These are phyloP conservation scores for Sthenelais limicola DNA, from an alignment of 2,888 invertebrate genomes.

Conservation along the genomic window DNA sequence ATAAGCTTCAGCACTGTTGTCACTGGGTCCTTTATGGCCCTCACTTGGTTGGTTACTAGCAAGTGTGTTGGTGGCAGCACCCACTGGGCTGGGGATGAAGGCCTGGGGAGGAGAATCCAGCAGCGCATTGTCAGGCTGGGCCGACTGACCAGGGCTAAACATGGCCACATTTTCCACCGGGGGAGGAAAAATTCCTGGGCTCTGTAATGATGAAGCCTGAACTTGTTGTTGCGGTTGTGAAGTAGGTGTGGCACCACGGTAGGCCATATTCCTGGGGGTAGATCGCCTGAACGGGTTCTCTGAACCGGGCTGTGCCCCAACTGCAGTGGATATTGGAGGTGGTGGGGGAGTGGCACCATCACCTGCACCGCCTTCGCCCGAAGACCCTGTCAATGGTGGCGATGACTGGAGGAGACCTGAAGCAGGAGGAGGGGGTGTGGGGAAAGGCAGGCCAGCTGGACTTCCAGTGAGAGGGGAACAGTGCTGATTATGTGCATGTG, in stretches of 20 bases:
- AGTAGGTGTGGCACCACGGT: too few species aligned
- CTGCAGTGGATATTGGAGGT: too few species aligned
- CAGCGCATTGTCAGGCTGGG: neutral
- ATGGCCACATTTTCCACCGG: neutral
- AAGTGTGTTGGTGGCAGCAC: slow-evolving; percentile 16
- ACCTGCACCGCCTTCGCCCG: neutral
- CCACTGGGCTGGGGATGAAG: slow-evolving; percentile 17
- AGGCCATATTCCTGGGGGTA: slow-evolving; percentile 10
- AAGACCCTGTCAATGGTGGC: slow-evolving; percentile 2
- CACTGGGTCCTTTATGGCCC: neutral
- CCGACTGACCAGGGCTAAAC: neutral
- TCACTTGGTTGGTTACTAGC: slow-evolving; percentile 12
- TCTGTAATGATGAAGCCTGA: too few species aligned
- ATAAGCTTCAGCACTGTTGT: neutral
- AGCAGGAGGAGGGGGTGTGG: too few species aligned
- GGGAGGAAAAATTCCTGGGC: neutral
- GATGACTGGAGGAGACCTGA: neutral
- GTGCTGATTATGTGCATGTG: neutral
- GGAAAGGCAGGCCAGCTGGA: too few species aligned
- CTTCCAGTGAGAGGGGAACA: too few species aligned
- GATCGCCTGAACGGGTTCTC: neutral
- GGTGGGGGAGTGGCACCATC: slow-evolving; percentile 6
- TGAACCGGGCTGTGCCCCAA: neutral
- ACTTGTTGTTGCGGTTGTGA: too few species aligned
- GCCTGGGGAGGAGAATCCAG: neutral